Base-by-base conservation (phyloP, 2,797 vertebrate genomes). In the Cyclopterus lumpus region DNA sequence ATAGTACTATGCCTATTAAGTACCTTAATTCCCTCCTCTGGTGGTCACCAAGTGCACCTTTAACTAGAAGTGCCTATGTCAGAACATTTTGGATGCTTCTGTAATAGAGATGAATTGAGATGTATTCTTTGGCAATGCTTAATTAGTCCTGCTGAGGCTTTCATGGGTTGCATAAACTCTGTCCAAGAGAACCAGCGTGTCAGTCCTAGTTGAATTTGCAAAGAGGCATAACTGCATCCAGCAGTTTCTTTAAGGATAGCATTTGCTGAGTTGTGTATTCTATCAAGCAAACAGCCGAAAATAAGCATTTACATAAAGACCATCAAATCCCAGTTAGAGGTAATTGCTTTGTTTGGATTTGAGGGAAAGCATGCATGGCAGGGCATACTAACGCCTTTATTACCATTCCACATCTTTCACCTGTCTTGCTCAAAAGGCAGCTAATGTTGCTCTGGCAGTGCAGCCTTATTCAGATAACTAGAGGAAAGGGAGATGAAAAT, bases 281-380 rank as follows among this genome's bases (percentile, higher is more conserved):
- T 53, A 48, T 79, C 72, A 64, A 62, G 51, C 44, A 66, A 55
- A 73, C 65, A 38, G 65, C 54, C 61, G 32, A 54, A 65, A 65
- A 72, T 44, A 76, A 76, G 54, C 32, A 67, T 76, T 65, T 66
- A 51, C 69, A 73, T 77, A 54, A 54, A 67, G 57, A 80, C 53
- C 66, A 74, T 77, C 57, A 84, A 78, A 78, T 81, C 63, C 64
- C 40, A 60, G 63, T 78, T 75, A 65, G 59, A 60, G 57, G 59
- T 60, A 71, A 77, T 77, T 63, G 67, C 46, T 77, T 65, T 71
- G 68, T 67, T 84, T 61, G 70, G 48, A 6, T 80, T 55, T 71
- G 81, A 80, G 53, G 67, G 53, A 68, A 62, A 36, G 49, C 55
- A 55, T 28, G 18, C 30, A 34, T 42, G 36, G 42, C 7, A 49